phyloP scores from a whole-genome alignment of 2,888 invertebrate species.

The Caenorhabditis doughertyi region DNA sequence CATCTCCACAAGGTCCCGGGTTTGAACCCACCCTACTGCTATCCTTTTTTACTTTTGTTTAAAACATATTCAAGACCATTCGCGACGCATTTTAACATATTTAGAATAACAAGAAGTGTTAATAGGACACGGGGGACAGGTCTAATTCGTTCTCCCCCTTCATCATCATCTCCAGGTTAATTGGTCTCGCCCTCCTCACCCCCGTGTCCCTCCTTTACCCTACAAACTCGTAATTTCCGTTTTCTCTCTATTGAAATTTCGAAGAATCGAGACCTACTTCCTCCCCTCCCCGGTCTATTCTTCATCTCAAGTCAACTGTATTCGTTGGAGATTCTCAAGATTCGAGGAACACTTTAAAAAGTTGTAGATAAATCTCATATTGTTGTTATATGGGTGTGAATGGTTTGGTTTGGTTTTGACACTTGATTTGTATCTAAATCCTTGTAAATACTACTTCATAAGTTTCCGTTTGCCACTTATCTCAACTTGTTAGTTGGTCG shows the following conservation, averaged over 20 bases:
- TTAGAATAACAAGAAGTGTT: slow-evolving; percentile 13
- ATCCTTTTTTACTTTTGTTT: no score
- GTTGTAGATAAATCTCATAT: not conserved
- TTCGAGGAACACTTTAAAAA: not conserved
- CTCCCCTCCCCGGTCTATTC: slow-evolving; percentile 1
- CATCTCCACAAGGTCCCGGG: no score
- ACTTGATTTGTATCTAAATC: slow-evolving; percentile 3
- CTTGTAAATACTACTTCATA: not conserved
- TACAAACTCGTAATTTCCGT: slow-evolving; percentile 49
- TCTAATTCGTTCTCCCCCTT: slow-evolving; percentile 34
- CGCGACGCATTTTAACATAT: not conserved
- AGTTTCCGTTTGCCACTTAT: not conserved
- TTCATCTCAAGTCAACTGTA: slow-evolving; percentile 44
- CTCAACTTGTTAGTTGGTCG: not conserved
- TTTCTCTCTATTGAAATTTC: slow-evolving; percentile 20
- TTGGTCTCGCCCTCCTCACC: slow-evolving; percentile 31
- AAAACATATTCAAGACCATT: not conserved
- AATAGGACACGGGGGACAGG: slow-evolving; percentile 25
- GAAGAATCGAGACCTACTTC: slow-evolving; percentile 38
- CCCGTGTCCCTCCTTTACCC: not conserved
- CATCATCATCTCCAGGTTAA: slow-evolving; percentile 38
- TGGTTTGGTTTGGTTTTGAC: slow-evolving; percentile 12
- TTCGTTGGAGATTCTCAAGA: slow-evolving; percentile 10
- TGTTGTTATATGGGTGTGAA: no score
- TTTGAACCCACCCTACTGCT: no score